A percentile compares a stretch with the other conserved stretches of the same genome.
phyloP scores from a whole-genome alignment of 2,113 vertebrate genomes.

The Xenopus borealis region DNA sequence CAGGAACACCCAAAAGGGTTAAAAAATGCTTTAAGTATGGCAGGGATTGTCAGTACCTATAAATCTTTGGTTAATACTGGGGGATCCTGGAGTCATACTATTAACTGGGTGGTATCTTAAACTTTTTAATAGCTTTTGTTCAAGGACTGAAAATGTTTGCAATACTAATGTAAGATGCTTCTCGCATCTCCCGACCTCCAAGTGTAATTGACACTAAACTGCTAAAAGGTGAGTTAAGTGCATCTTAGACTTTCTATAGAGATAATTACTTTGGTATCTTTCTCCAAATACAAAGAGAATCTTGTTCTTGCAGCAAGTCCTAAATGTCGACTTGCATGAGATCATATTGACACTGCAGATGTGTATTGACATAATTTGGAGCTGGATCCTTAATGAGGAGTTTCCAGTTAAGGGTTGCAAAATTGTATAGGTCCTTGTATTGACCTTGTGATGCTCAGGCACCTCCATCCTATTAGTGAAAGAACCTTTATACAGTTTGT shows the following conservation, averaged over 20 bases:
- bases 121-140: background rate
- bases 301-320: background rate
- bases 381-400: constrained; percentile 14
- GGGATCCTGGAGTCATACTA: constrained; percentile 52
- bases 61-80: constrained; percentile 59
- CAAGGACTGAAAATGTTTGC: background rate
- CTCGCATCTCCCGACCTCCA: background rate
- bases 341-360: background rate
- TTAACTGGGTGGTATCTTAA: constrained; percentile 21
- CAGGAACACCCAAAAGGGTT: constrained; percentile 46
- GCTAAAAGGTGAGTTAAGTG: background rate
- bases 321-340: constrained; percentile 11
- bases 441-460: constrained; percentile 6
- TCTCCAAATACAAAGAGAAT: background rate
- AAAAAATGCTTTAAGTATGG: constrained; percentile 57
- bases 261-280: background rate
- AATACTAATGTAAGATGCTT: too few species aligned
- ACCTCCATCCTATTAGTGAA: constrained; percentile 4
- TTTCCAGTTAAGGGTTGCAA: background rate
- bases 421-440: constrained; percentile 1
- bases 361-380: constrained; percentile 17
- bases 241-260: background rate
- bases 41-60: constrained; percentile 58
- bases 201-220: background rate
- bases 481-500: constrained; percentile 8